A percentile compares a stretch with the other conserved stretches of the same genome.
Evolutionary conservation across 92 coral and sea anemone species (phyloP).

Genomic region (Phenganax subtilis): DNA sequence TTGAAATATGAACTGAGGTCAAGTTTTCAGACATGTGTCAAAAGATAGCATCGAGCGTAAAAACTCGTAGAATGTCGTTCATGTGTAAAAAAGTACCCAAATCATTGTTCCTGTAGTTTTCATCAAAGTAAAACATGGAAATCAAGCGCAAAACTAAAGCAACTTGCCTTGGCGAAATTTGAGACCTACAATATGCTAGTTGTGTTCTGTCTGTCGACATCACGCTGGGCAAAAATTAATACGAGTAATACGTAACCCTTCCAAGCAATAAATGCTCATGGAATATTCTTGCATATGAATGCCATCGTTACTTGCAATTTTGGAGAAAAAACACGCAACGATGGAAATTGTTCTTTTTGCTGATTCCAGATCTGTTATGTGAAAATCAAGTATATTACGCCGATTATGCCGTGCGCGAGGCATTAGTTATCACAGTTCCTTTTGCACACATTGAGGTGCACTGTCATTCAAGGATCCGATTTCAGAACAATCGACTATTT

Average conservation of each 20-base stretch:
- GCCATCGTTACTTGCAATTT: too few relatives aligned
- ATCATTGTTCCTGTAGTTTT: background rate
- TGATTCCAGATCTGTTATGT: background rate
- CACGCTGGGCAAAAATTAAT: constrained; percentile 22
- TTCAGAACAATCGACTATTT: constrained; percentile 53
- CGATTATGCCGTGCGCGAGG: background rate
- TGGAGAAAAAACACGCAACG: constrained; percentile 25
- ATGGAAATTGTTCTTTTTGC: background rate
- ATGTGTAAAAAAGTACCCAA: background rate
- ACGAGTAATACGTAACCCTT: background rate
- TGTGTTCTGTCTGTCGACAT: constrained; percentile 40
- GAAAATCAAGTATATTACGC: background rate
- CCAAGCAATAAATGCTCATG: background rate
- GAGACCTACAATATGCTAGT: constrained; percentile 27
- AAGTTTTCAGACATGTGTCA: constrained; percentile 13
- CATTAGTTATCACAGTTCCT: background rate
- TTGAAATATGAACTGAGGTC: constrained; percentile 34
- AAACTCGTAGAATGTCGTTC: background rate
- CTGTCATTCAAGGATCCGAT: constrained; percentile 46
- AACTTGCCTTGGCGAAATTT: background rate
- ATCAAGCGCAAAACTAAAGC: background rate
- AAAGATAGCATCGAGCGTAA: background rate
- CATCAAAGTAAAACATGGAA: background rate
- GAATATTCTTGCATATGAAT: too few relatives aligned
- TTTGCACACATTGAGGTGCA: constrained; percentile 14